Evolutionary conservation across 2,888 invertebrate genomes (phyloP).

Genomic region (Micoletzkya japonica): DNA sequence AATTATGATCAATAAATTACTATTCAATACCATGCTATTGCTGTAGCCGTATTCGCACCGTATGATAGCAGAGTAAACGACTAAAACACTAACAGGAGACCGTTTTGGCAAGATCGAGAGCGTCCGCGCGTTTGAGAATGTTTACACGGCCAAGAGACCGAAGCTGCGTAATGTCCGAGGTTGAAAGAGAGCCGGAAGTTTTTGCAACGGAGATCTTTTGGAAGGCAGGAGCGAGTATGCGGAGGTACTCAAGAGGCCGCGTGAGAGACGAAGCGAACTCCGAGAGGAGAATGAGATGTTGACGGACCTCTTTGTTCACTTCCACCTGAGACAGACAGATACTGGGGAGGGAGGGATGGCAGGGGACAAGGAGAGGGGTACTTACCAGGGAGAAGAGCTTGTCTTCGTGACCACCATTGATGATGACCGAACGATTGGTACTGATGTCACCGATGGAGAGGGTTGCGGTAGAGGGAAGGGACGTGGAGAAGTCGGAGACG

Average conservation of each 20-base stretch:
- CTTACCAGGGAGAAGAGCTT: slow-evolving; percentile 22
- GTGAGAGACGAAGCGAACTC: slow-evolving; percentile 15
- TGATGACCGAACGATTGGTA: slow-evolving; percentile 11
- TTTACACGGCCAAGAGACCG: slow-evolving; percentile 1
- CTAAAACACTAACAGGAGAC: slow-evolving; percentile 11
- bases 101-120: neutral
- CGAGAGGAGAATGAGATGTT: slow-evolving; percentile 27
- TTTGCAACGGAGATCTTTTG: slow-evolving; percentile 21
- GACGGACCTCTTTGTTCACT: slow-evolving; percentile 15
- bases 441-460: slow-evolving; percentile 18
- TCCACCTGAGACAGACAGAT: slow-evolving; percentile 1
- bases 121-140: slow-evolving; percentile 13
- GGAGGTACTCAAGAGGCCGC: slow-evolving; percentile 25
- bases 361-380: neutral
- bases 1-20: no score
- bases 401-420: slow-evolving; percentile 27
- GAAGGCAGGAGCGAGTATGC: slow-evolving; percentile 23
- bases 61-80: slow-evolving; percentile 28
- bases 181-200: slow-evolving; percentile 8
- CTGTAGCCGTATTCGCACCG: slow-evolving; percentile 1
- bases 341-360: neutral
- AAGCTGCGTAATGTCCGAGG: slow-evolving; percentile 13
- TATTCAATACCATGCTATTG: no score
- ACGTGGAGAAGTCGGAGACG: slow-evolving; percentile 23
- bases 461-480: slow-evolving; percentile 12